Percentiles rank a stretch among this genome's conserved stretches.
These are phyloP conservation scores for Rhamphomyia laevipes DNA, from an alignment of 2,888 invertebrate species.

Conservation along the genomic window DNA sequence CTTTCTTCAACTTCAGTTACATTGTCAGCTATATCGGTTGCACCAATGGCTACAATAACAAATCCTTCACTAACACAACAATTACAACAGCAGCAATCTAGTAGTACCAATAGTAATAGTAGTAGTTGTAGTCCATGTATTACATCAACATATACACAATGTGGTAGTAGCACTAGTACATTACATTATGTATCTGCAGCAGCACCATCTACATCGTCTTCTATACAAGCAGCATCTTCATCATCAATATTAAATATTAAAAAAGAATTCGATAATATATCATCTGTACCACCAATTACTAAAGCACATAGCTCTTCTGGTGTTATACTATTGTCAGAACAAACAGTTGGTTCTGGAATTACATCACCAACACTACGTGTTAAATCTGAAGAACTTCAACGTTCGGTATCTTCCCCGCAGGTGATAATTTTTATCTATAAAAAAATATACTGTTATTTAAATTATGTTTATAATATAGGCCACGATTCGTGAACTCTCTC, in stretches of 20 bases:
- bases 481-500: slow-evolving; percentile 32
- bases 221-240: neutral
- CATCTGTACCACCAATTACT: slow-evolving; percentile 4
- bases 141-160: neutral
- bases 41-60: neutral
- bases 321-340: slow-evolving; percentile 20
- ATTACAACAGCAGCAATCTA: neutral
- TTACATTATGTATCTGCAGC: slow-evolving; percentile 17
- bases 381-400: slow-evolving; percentile 46
- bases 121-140: neutral
- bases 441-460: neutral
- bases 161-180: neutral
- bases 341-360: slow-evolving; percentile 7
- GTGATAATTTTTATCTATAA: slow-evolving; percentile 24
- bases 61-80: too few species aligned
- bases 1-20: slow-evolving; percentile 18
- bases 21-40: neutral
- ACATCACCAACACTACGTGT: slow-evolving; percentile 38
- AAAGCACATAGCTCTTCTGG: slow-evolving; percentile 18
- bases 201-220: slow-evolving; percentile 4
- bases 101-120: neutral
- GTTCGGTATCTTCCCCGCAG: slow-evolving; percentile 51
- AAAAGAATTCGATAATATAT: slow-evolving; percentile 11
- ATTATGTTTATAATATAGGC: slow-evolving; percentile 28
- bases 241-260: slow-evolving; percentile 8